Conservation (phyloP, 2,888 invertebrate species). For the Ephialtes manifestator region DNA sequence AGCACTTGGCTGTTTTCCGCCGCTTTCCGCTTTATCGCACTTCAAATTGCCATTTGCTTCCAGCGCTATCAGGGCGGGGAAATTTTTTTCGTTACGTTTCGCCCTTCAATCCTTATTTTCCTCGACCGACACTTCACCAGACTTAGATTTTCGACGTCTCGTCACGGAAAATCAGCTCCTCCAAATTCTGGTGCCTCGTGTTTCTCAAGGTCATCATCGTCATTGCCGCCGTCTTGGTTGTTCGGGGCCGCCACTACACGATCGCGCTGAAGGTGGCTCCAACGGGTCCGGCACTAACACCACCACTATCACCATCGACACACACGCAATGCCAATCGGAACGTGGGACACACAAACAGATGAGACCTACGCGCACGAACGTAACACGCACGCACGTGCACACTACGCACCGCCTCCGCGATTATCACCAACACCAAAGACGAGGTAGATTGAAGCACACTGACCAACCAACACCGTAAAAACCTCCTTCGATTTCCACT, state of each 20-base stretch:
- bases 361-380: constrained; percentile 8
- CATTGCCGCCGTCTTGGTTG: constrained; percentile 1
- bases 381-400: constrained; percentile 31
- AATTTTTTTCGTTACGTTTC: constrained; percentile 9
- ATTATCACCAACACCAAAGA: constrained; percentile 16
- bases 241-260: constrained; percentile 4
- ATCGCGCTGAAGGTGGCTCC: constrained; percentile 8
- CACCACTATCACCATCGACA: background rate
- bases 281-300: background rate
- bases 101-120: background rate
- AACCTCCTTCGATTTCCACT: background rate
- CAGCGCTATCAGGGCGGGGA: background rate
- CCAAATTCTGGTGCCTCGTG: constrained; percentile 65
- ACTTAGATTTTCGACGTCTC: constrained; percentile 33
- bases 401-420: constrained; percentile 25
- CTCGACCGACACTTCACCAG: background rate
- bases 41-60: constrained; percentile 25
- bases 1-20: background rate
- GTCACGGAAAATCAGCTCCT: constrained; percentile 59
- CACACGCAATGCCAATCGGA: background rate
- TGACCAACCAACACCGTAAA: constrained; percentile 1
- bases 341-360: constrained; percentile 18
- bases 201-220: constrained; percentile 70
- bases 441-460: constrained; percentile 2
- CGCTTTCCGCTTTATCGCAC: background rate